Evolutionary conservation across 2,888 invertebrate genomes (phyloP), one percentile per base, ranked within the genome.

Genomic region (Lithosia quadra): DNA sequence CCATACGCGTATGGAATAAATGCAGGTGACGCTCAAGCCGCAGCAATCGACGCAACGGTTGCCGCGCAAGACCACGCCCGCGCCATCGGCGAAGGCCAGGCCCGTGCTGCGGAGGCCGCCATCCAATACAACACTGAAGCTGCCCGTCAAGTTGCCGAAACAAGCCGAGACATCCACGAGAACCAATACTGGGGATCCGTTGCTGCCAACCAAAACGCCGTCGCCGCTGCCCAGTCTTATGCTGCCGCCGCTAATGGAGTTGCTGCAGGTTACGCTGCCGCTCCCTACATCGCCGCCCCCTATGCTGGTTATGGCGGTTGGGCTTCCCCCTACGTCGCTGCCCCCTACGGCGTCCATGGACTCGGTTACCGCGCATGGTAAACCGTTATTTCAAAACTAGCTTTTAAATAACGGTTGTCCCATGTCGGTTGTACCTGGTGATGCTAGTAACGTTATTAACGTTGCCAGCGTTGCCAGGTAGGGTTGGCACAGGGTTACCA

Each of bases 211-310:
- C 94, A 94, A 84, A 93, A 91, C 86, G 79, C 83, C 57, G 93
- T 94, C 13, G 94, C 94, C 71, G 94, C 93, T 62, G 94, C 93
- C 28, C 94, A 94, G 72, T 91, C 92, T 68, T 92, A 93, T n/a
- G 91, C 90, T 34, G 94, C 94, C 57, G 94, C 94, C 57, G 66
- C 87, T 22, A 88, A 80, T 80, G 94, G 93, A 18, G 86, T 82
- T 67, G 89, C 79, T 36, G 92, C 90, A 33, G 80, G 71, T 13
- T 71, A 24, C 0, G 71, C 74, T 2, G 82, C 77, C 49, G 76
- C 79, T 24, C 80, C 71, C 74, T 81, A 75, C 69, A 82, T 81
- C 24, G 84, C 79, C 65, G 76, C 79, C n/a, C 72, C 76, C 66
- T 77, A 70, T n/a, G 49, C 49, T 63, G 78, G 74, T 36, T 57